Conservation (phyloP, 2,888 invertebrate species). For the Andrena minutula region DNA sequence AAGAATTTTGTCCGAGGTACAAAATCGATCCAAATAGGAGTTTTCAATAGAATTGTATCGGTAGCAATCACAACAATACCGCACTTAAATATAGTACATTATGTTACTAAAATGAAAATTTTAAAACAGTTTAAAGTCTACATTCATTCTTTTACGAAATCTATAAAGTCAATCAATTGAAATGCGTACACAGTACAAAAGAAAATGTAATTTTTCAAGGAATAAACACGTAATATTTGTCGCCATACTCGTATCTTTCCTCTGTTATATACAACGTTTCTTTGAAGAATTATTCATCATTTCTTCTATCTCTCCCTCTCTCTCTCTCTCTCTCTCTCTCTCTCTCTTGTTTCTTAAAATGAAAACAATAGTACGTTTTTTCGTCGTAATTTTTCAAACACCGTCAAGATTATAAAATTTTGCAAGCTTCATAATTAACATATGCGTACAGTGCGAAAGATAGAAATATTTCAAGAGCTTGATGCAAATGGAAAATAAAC, state of each 20-base stretch:
- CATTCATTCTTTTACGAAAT: conserved; percentile 63
- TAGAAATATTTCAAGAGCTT: conserved; percentile 29
- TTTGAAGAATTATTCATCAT: conserved; percentile 29
- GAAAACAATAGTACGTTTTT: conserved; percentile 44
- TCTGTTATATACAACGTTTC: conserved; percentile 21
- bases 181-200: conserved; percentile 38
- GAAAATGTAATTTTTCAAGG: conserved; percentile 24
- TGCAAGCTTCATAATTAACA: conserved; percentile 59
- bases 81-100: conserved; percentile 59
- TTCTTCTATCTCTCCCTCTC: background rate
- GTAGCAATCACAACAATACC: conserved; percentile 59
- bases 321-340: background rate
- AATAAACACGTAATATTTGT: conserved; percentile 29
- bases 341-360: conserved; percentile 7
- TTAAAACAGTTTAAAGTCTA: conserved; percentile 74
- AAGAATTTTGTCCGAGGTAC: conserved; percentile 44
- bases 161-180: conserved; percentile 44
- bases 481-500: conserved; percentile 38
- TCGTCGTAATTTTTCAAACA: conserved; percentile 37
- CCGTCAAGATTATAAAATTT: conserved; percentile 46
- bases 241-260: conserved; percentile 28
- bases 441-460: conserved; percentile 52
- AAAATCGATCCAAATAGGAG: conserved; percentile 39
- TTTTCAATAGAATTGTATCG: conserved; percentile 53
- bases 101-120: conserved; percentile 68